Conservation (phyloP, 2,797 vertebrate species). For the Squalus acanthias region DNA sequence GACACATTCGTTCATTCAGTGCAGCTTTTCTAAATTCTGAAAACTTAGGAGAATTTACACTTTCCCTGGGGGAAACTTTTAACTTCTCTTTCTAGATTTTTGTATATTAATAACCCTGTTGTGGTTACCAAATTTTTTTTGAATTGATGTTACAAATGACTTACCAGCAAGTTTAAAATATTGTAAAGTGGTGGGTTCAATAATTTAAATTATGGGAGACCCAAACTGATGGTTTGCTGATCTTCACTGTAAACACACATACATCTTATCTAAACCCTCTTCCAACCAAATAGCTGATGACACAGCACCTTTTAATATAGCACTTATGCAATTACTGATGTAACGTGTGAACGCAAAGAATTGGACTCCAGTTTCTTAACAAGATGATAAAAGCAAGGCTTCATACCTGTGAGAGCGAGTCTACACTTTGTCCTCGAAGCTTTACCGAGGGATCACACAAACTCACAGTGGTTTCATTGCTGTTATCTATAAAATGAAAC, state of each 20-base stretch:
- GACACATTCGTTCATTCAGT: background rate
- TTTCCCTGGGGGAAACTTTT: background rate
- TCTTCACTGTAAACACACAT: background rate
- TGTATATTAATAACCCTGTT: background rate
- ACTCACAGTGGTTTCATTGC: constrained; percentile 26
- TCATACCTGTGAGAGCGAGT: constrained; percentile 63
- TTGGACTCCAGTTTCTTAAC: background rate
- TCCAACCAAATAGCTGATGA: background rate
- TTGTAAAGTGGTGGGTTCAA: background rate
- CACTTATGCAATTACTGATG: background rate
- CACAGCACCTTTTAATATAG: background rate
- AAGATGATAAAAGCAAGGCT: background rate
- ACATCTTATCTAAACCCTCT: background rate
- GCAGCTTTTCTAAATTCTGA: background rate
- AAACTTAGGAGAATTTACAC: background rate
- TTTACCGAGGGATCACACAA: constrained; percentile 46
- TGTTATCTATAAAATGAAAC: constrained; percentile 38
- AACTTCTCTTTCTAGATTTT: background rate
- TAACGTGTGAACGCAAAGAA: background rate
- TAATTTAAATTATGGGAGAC: background rate
- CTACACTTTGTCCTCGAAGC: constrained; percentile 49
- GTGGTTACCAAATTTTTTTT: background rate
- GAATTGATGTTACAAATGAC: background rate
- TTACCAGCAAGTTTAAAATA: too few relatives aligned
- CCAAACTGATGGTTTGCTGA: background rate